Conservation (phyloP, 2,797 vertebrate species). For the Danio kyathit region DNA sequence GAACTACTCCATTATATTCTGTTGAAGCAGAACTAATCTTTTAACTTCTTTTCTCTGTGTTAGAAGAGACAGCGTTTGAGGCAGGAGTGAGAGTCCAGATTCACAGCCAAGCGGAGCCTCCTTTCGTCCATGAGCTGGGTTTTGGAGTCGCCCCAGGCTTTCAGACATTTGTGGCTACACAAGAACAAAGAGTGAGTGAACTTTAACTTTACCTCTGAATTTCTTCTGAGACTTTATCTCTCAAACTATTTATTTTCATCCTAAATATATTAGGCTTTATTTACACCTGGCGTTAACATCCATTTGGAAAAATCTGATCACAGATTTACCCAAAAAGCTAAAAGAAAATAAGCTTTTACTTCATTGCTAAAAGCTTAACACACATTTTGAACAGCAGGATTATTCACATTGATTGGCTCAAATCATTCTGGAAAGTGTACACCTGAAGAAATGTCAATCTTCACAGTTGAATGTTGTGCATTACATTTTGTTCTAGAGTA, state of each 20-base stretch:
- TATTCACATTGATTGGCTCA: neutral
- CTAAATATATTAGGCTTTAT: neutral
- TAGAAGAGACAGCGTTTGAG: conserved; percentile 97
- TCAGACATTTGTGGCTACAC: conserved; percentile 98
- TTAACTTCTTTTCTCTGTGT: conserved; percentile 55
- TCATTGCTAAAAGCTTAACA: neutral
- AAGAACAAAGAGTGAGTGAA: conserved; percentile 92
- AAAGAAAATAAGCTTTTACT: too few relatives aligned
- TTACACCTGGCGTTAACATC: neutral
- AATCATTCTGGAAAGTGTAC: too few relatives aligned
- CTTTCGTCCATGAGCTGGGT: conserved; percentile 97
- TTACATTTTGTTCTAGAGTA: too few relatives aligned
- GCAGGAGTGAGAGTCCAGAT: conserved; percentile 98
- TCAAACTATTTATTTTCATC: neutral
- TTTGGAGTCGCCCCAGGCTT: conserved; percentile 98
- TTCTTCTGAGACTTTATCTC: neutral
- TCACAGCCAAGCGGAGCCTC: conserved; percentile 97
- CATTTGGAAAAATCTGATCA: neutral
- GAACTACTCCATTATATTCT: neutral
- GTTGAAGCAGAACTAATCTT: conserved; percentile 28
- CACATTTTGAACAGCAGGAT: neutral
- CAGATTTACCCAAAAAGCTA: too few relatives aligned
- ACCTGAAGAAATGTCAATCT: too few relatives aligned
- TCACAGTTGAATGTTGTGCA: too few relatives aligned
- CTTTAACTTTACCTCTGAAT: neutral